Evolutionary conservation across 2,113 vertebrate species (phyloP), one percentile per base, ranked within the genome.

Genomic region (Peromyscus californicus): DNA sequence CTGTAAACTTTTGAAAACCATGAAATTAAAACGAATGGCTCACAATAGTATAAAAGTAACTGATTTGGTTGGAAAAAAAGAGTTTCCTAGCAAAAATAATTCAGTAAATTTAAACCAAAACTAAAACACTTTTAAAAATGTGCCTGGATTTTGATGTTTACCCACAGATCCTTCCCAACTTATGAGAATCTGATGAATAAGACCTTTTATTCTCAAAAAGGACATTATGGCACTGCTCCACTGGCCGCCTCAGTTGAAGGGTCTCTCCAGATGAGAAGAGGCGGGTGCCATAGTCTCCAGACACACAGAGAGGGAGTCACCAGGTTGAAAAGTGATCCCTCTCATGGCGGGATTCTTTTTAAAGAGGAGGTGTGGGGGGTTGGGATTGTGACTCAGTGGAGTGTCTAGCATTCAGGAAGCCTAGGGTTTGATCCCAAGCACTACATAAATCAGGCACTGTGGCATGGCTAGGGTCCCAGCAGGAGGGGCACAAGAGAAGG

Each of bases 1-100:
- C 97, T 93, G 96, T 96, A 96, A 97, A 98, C 93, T 95, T 96
- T 0, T 29, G 4, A 63, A 97, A 97, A 93, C 84, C 94, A 95
- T 70, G 65, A 98, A 96, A 98, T 89, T 95, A 98, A 96, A 97
- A 94, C 12, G 29, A 90, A 76, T 9, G 29, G 95, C 83, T 7
- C 0, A 0, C 85, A 9, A 1, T 57, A 94, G 48, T 76, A 83
- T 92, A 51, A 63, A 87, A 93, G 39, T 67, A 76, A 88, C 82
- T 96, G 94, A 88, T 31, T 69, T 16, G 79, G 91, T 65, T 57
- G 29, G n/a, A 22, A 69, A 78, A 48, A 1, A 1, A 31, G 7
- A 19, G 76, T 9, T 33, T n/a, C 51, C 75, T 89, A 69, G 42
- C 51, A 89, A 91, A 94, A 88, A 54, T 24, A 94, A 91, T 0